phyloP scores from a whole-genome alignment of 2,797 vertebrate species.

The Pseudopleuronectes americanus region DNA sequence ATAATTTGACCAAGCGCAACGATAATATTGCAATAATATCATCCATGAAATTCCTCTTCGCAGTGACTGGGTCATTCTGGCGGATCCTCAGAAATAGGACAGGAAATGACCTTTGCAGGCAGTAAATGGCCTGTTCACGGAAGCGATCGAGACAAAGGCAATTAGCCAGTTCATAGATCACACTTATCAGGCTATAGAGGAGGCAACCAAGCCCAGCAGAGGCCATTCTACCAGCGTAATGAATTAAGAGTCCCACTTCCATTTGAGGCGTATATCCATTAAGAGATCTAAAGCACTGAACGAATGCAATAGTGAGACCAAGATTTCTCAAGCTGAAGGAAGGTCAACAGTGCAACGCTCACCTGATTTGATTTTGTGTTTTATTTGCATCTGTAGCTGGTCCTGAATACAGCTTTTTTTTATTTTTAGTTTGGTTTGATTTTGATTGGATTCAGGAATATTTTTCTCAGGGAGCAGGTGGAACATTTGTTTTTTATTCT shows the following conservation, averaged over 20 bases:
- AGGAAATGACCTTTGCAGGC: conserved; percentile 74
- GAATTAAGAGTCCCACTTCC: conserved; percentile 59
- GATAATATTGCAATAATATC: conserved; percentile 46
- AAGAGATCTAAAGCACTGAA: conserved; percentile 50
- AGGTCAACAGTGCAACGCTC: conserved; percentile 18
- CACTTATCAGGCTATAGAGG: conserved; percentile 67
- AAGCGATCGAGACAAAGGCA: conserved; percentile 70
- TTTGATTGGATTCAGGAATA: conserved; percentile 19
- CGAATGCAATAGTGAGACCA: conserved; percentile 17
- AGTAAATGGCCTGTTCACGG: conserved; percentile 67
- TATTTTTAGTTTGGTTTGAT: background rate
- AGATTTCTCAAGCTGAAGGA: conserved; percentile 13
- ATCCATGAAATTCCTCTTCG: conserved; percentile 34
- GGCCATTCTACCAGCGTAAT: conserved; percentile 57
- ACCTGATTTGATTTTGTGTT: conserved; percentile 29
- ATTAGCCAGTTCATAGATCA: conserved; percentile 80
- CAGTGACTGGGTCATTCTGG: conserved; percentile 35
- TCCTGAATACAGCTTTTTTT: background rate
- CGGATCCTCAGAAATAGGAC: conserved; percentile 45
- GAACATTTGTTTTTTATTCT: background rate
- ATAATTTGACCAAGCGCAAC: conserved; percentile 64
- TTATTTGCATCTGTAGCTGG: conserved; percentile 2
- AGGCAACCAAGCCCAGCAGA: conserved; percentile 67
- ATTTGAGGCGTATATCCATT: conserved; percentile 52
- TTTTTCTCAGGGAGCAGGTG: background rate